A percentile compares a stretch with the other conserved stretches of the same genome.
Evolutionary conservation across 2,888 invertebrate genomes (phyloP).

Genomic region (Pemphredon lugubris): DNA sequence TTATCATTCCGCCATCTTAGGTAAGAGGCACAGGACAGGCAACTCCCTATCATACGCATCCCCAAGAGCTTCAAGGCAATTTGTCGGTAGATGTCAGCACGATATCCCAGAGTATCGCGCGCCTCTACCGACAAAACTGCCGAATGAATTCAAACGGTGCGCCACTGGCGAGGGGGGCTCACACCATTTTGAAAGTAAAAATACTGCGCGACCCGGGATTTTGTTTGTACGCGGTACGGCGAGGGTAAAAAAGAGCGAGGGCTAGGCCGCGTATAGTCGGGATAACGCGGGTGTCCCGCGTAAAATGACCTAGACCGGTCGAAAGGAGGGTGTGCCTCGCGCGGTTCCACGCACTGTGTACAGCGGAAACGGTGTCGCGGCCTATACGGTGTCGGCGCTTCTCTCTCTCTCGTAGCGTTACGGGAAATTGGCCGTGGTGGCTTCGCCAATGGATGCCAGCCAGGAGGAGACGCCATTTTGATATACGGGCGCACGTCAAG

Average conservation of each 20-base stretch:
- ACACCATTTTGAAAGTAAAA: constrained; percentile 78
- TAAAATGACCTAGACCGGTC: constrained; percentile 64
- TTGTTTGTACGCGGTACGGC: constrained; percentile 52
- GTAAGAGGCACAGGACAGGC: neutral
- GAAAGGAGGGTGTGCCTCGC: constrained; percentile 57
- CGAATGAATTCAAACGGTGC: constrained; percentile 57
- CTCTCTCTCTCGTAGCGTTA: constrained; percentile 59
- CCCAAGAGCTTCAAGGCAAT: too few species aligned
- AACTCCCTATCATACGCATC: too few species aligned
- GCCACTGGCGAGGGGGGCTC: constrained; percentile 57
- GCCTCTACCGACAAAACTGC: constrained; percentile 48
- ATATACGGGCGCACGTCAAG: constrained; percentile 79
- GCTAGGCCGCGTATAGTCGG: constrained; percentile 47
- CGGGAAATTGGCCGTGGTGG: constrained; percentile 70
- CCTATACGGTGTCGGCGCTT: constrained; percentile 54
- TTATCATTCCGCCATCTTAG: too few species aligned
- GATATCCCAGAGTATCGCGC: constrained; percentile 24
- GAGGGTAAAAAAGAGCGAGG: constrained; percentile 56
- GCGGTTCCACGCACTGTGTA: constrained; percentile 47
- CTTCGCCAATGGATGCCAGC: constrained; percentile 76
- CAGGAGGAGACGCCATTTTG: constrained; percentile 79
- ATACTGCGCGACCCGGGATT: constrained; percentile 75
- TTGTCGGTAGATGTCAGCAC: constrained; percentile 47
- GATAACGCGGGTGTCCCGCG: constrained; percentile 53
- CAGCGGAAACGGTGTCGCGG: constrained; percentile 56